A percentile compares a stretch with the other conserved stretches of the same genome.
Evolutionary conservation across 2,888 invertebrate species (phyloP).

Genomic region (Tupiocoris notatus): DNA sequence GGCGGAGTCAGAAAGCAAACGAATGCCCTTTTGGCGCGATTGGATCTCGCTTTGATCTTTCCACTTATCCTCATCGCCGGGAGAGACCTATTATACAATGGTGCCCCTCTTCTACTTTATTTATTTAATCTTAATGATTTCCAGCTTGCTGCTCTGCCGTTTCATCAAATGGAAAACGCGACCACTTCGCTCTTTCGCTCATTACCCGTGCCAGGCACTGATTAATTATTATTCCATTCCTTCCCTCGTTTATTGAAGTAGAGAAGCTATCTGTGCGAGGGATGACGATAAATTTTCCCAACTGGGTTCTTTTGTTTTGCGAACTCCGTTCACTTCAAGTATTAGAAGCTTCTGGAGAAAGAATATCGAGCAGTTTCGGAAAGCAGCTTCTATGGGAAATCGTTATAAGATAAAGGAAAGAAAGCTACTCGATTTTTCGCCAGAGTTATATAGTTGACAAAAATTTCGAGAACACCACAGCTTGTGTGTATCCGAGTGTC

Average conservation of each 20-base stretch:
- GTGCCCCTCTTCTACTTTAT: background rate
- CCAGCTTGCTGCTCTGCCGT: background rate
- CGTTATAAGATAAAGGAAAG: too few species aligned
- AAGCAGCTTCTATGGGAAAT: too few species aligned
- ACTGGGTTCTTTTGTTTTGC: too few species aligned
- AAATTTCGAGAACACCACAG: too few species aligned
- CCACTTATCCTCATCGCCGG: background rate
- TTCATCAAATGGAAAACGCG: background rate
- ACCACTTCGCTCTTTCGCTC: background rate
- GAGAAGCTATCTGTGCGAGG: background rate
- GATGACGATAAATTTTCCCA: background rate
- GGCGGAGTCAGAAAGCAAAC: too few species aligned
- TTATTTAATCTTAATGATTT: conserved; percentile 16
- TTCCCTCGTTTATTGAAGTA: background rate
- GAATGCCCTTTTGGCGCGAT: background rate
- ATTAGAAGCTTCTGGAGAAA: too few species aligned
- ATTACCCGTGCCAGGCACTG: background rate
- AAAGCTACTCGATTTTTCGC: too few species aligned
- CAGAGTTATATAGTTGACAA: too few species aligned
- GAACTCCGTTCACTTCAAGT: too few species aligned
- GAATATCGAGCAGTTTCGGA: too few species aligned
- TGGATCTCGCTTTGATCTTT: background rate
- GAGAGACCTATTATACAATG: background rate
- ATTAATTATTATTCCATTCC: background rate
- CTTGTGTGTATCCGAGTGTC: too few species aligned